Evolutionary conservation across 1,140 invertebrate genomes (phyloP).

Genomic region (Muscidifurax raptorellus): DNA sequence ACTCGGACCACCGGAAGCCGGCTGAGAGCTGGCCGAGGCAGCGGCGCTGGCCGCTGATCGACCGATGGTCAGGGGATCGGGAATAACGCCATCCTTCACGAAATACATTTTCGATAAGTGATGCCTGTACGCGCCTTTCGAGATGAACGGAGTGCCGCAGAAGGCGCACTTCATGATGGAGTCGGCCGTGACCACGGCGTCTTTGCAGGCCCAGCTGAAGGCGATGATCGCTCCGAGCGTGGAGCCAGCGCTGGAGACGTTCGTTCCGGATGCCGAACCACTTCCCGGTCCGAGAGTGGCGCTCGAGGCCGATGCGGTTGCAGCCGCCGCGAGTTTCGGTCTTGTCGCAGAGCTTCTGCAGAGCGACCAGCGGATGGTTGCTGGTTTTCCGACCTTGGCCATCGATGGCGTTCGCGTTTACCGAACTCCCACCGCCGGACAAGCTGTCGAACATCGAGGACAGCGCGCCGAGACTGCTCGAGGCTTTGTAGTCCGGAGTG

Average conservation of each 20-base stretch:
- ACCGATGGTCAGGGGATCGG: conserved; percentile 80
- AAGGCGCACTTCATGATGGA: conserved; percentile 97
- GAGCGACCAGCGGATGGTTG: conserved; percentile 91
- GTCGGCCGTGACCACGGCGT: conserved; percentile 89
- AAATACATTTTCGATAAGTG: conserved; percentile 98
- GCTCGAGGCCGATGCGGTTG: conserved; percentile 54
- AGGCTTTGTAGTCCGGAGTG: conserved; percentile 82
- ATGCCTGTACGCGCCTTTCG: conserved; percentile 96
- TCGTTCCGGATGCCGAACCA: conserved; percentile 55
- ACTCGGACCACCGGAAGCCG: conserved; percentile 68
- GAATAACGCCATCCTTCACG: conserved; percentile 92
- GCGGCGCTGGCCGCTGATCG: conserved; percentile 72
- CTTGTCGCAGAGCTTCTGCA: conserved; percentile 96
- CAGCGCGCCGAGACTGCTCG: conserved; percentile 86
- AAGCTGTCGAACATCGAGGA: conserved; percentile 94
- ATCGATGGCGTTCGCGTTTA: conserved; percentile 69
- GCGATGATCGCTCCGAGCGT: conserved; percentile 89
- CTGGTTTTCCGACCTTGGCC: conserved; percentile 80
- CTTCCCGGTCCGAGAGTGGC: conserved; percentile 57
- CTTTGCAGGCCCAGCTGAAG: conserved; percentile 95
- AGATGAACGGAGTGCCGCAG: conserved; percentile 97
- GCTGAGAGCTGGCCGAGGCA: conserved; percentile 74
- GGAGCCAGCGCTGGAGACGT: conserved; percentile 71
- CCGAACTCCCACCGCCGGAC: conserved; percentile 77
- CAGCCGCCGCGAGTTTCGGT: conserved; percentile 82